These are phyloP conservation scores for Drosophila conformis DNA, from an alignment of 2,888 invertebrate species.

Conservation along the genomic window DNA sequence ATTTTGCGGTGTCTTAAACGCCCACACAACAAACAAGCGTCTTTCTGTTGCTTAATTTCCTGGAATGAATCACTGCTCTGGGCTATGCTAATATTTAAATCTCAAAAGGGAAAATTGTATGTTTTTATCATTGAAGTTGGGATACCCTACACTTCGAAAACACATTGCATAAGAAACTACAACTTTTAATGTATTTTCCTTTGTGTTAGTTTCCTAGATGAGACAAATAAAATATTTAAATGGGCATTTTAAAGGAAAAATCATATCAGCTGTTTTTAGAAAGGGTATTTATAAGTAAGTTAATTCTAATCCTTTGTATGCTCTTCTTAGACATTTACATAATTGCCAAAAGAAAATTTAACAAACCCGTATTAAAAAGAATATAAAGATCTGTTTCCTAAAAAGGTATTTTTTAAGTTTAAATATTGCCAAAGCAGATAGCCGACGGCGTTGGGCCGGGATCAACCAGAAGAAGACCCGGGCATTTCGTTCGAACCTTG, in stretches of 20 bases:
- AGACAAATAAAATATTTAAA: background rate
- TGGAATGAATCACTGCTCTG: conserved; percentile 65
- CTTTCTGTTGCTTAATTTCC: conserved; percentile 60
- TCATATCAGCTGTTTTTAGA: background rate
- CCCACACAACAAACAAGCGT: conserved; percentile 67
- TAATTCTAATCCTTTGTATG: conserved; percentile 10
- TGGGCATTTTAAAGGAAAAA: background rate
- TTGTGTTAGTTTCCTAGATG: background rate
- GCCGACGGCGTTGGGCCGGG: conserved; percentile 18
- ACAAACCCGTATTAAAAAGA: conserved; percentile 1
- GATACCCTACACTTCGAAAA: conserved; percentile 24
- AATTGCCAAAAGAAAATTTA: conserved; percentile 44
- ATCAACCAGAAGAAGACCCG: background rate
- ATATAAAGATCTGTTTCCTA: conserved; percentile 5
- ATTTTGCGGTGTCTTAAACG: conserved; percentile 62
- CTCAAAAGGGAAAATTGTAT: background rate
- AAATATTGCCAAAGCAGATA: conserved; percentile 24
- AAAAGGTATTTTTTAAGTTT: conserved; percentile 1
- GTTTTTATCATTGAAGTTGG: conserved; percentile 2
- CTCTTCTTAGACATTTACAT: conserved; percentile 40
- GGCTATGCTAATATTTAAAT: conserved; percentile 68
- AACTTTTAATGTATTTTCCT: background rate
- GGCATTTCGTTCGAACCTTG: background rate
- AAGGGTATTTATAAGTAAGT: background rate
- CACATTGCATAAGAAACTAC: too few relatives aligned